phyloP scores from a whole-genome alignment of 2,888 invertebrate species.

The Drosophila subsilvestris region DNA sequence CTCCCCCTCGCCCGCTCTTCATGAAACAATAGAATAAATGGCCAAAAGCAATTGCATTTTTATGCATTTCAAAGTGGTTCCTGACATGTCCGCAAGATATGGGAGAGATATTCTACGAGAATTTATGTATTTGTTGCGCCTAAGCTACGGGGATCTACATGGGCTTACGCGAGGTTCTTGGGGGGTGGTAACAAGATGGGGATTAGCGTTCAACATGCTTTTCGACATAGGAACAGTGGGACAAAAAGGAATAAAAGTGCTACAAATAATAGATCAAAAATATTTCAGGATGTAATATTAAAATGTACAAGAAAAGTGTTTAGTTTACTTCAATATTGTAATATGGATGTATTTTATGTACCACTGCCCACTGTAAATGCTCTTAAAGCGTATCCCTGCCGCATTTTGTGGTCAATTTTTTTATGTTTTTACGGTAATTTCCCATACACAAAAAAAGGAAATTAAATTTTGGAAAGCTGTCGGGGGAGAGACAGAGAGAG shows the following conservation, averaged over 20 bases:
- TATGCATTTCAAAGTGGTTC: constrained; percentile 71
- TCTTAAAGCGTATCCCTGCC: neutral
- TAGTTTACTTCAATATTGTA: too few relatives aligned
- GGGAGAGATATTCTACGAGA: constrained; percentile 53
- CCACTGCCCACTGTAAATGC: constrained; percentile 8
- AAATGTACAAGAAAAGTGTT: too few relatives aligned
- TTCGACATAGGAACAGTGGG: constrained; percentile 43
- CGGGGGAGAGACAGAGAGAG: constrained; percentile 20
- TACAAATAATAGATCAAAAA: neutral
- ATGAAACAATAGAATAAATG: constrained; percentile 27
- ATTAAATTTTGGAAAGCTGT: constrained; percentile 16
- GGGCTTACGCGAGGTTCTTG: constrained; percentile 6
- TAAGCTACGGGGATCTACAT: constrained; percentile 1
- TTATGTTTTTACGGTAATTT: constrained; percentile 69
- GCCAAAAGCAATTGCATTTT: constrained; percentile 67
- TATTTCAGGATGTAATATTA: too few relatives aligned
- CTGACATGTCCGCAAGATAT: constrained; percentile 59
- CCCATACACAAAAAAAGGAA: constrained; percentile 25
- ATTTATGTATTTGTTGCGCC: constrained; percentile 37
- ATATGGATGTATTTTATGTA: too few relatives aligned
- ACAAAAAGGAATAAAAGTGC: neutral
- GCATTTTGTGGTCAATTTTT: constrained; percentile 49
- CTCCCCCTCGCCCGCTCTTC: neutral
- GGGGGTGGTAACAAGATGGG: constrained; percentile 14
- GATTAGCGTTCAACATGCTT: constrained; percentile 42